Conservation (phyloP, 2,888 invertebrate species). For the Xiphydria camelus region DNA sequence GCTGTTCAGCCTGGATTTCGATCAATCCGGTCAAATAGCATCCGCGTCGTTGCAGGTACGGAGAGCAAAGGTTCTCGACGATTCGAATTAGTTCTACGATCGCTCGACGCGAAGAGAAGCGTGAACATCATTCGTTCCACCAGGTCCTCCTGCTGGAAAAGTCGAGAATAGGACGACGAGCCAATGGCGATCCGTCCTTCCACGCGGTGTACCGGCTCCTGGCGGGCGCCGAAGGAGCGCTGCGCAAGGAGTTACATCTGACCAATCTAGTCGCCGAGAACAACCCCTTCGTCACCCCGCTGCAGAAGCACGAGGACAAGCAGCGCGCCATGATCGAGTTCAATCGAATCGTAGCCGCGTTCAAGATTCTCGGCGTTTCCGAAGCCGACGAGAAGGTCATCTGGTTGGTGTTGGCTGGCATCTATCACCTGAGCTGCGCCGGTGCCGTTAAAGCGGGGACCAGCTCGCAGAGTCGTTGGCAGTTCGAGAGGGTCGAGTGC, state of each 20-base stretch:
- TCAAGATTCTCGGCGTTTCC: slow-evolving; percentile 75
- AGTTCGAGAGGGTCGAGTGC: slow-evolving; percentile 77
- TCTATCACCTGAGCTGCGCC: slow-evolving; percentile 90
- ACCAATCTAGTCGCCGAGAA: slow-evolving; percentile 72
- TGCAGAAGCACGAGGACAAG: slow-evolving; percentile 79
- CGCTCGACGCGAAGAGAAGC: too few species aligned
- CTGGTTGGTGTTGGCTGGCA: slow-evolving; percentile 88
- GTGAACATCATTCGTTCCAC: too few species aligned
- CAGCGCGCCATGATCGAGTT: slow-evolving; percentile 82
- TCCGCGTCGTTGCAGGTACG: slow-evolving; percentile 85
- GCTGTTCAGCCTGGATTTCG: slow-evolving; percentile 91
- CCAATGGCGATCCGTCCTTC: slow-evolving; percentile 73
- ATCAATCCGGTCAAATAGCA: slow-evolving; percentile 87
- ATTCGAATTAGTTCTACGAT: neutral
- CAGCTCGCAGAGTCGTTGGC: slow-evolving; percentile 66
- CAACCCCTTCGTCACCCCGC: slow-evolving; percentile 78
- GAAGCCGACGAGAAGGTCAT: slow-evolving; percentile 80
- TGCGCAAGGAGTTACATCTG: slow-evolving; percentile 81
- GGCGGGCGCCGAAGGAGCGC: slow-evolving; percentile 80
- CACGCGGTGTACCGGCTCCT: slow-evolving; percentile 71
- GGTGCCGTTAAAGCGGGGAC: slow-evolving; percentile 74
- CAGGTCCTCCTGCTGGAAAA: slow-evolving; percentile 76
- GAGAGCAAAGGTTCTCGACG: slow-evolving; percentile 8
- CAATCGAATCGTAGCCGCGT: slow-evolving; percentile 75
- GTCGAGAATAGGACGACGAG: slow-evolving; percentile 70